Percentiles rank a stretch among this genome's conserved stretches.
phyloP scores from a whole-genome alignment of 2,113 vertebrate genomes.

The Antechinus flavipes region DNA sequence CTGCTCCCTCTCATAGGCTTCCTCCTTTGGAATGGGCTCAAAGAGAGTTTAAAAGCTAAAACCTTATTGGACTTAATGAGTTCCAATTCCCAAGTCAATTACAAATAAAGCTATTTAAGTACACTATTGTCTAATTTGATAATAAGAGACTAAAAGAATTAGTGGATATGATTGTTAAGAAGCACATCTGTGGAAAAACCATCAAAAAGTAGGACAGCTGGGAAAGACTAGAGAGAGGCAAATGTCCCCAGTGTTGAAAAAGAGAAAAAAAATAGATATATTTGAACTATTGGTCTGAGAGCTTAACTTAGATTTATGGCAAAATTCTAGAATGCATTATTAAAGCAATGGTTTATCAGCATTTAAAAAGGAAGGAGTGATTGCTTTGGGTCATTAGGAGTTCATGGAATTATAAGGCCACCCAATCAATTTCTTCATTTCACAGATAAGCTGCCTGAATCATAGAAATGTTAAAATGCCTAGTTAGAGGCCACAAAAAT shows the following conservation, averaged over 20 bases:
- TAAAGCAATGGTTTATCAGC: not conserved
- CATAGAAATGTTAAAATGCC: not conserved
- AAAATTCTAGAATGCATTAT: not conserved
- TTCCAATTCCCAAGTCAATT: not conserved
- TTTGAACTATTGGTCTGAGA: not conserved
- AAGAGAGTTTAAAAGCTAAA: not conserved
- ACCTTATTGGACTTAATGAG: not conserved
- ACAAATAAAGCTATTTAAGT: not conserved
- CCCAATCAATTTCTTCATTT: not conserved
- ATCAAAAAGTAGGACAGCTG: not conserved
- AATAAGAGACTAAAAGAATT: not conserved
- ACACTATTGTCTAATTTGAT: not conserved
- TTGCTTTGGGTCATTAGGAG: not conserved
- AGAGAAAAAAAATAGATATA: not conserved
- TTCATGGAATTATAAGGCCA: not conserved
- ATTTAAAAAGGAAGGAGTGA: not conserved
- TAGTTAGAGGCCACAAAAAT: not conserved
- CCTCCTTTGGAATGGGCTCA: not conserved
- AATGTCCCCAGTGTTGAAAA: not conserved
- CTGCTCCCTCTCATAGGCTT: not conserved
- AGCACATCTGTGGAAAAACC: not conserved
- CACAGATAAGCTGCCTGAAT: not conserved
- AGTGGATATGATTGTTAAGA: not conserved
- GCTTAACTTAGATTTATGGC: not conserved
- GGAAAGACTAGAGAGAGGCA: not conserved